phyloP scores from a whole-genome alignment of 1,140 invertebrate genomes.

The Bombus terrestris region DNA sequence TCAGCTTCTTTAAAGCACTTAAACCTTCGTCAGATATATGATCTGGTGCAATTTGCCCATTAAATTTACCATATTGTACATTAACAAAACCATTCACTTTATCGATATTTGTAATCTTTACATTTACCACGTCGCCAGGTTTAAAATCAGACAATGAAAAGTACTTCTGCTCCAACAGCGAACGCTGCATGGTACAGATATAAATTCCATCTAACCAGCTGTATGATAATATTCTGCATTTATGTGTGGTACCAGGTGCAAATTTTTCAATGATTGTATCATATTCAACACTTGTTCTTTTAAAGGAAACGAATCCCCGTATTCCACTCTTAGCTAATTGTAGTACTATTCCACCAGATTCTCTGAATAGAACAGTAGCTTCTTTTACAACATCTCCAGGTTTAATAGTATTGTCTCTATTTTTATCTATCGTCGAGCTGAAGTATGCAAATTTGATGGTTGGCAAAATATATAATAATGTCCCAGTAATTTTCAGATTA shows the following conservation, averaged over 20 bases:
- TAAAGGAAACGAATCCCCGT: slow-evolving; percentile 84
- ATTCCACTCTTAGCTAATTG: slow-evolving; percentile 80
- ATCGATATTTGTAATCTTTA: slow-evolving; percentile 76
- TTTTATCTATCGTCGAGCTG: slow-evolving; percentile 78
- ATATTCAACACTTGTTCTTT: slow-evolving; percentile 80
- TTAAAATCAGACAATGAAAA: slow-evolving; percentile 82
- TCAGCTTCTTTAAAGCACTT: slow-evolving; percentile 71
- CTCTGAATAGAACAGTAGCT: slow-evolving; percentile 80
- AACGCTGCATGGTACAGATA: slow-evolving; percentile 84
- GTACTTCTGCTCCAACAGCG: slow-evolving; percentile 82
- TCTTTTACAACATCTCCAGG: slow-evolving; percentile 83
- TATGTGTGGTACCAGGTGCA: slow-evolving; percentile 81
- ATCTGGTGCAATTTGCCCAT: slow-evolving; percentile 74
- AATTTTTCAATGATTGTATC: slow-evolving; percentile 81
- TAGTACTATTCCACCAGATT: slow-evolving; percentile 83
- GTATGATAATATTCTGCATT: slow-evolving; percentile 84
- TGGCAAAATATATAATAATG: slow-evolving; percentile 87
- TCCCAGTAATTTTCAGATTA: slow-evolving; percentile 82
- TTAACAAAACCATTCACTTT: slow-evolving; percentile 67
- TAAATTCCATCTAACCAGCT: slow-evolving; percentile 84
- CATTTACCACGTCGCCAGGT: slow-evolving; percentile 82
- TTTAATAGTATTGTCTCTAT: slow-evolving; percentile 71
- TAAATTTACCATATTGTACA: slow-evolving; percentile 75
- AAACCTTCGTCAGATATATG: slow-evolving; percentile 69
- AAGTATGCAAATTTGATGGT: slow-evolving; percentile 87